Base-by-base conservation (phyloP, 2,888 invertebrate species). In the Phasia obesa region DNA sequence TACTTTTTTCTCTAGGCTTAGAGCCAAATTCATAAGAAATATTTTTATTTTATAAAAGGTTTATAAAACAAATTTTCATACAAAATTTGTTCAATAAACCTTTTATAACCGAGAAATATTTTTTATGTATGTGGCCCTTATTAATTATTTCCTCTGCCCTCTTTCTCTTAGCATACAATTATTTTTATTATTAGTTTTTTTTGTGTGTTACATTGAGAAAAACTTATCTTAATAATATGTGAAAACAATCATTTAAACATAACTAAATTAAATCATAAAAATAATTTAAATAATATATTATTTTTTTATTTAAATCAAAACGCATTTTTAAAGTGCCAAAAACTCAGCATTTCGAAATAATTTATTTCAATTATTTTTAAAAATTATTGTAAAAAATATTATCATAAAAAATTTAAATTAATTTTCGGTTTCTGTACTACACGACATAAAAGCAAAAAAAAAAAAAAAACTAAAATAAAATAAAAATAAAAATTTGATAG, bases 281-380 rank as follows among this genome's bases (percentile, higher is more conserved):
- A 47, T 44, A 25, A 55, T 44, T 5, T 7, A 57, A 31, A 25
- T 9, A 60, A 13, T 51, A 35, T 62, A 57, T 11, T 49, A 25
- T 77, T 59, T 64, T 74, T 75, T 49, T 65, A 53, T 64, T 74
- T 49, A 60, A 70, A 70, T 13, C 62, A 81, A 81, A 81, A 69
- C 47, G 85, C 86, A 85, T 85, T 85, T 86, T 69, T 60, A 64
- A 81, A 84, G 85, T 85, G 85, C 85, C 85, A 86, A 85, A 86
- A 73, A 53, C 35, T 76, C 53, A 44, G 44, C 49, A 62, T 73
- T 77, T 42, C 7, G 23, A 57, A 57, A 59, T 17, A 62, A 62
- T 65, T 57, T 75, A 65, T 47, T 57, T 70, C 2, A 73, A 76
- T 27, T 2, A 49, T 57, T 62, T 57, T 21, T 3, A 55, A 27